Evolutionary conservation across 1,140 invertebrate genomes (phyloP).

Genomic region (Protaetia brevitarsis): DNA sequence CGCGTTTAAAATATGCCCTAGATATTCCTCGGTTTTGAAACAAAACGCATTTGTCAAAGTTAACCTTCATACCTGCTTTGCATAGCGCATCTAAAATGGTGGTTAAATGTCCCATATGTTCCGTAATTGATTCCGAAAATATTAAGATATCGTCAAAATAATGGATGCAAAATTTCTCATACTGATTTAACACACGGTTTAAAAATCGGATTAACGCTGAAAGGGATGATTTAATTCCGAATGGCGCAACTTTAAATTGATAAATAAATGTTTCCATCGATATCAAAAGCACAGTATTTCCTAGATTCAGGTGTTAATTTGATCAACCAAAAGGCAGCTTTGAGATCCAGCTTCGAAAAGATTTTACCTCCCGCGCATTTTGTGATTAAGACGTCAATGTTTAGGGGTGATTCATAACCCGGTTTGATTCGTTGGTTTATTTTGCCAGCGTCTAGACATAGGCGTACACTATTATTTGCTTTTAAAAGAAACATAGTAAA

Average conservation of each 20-base stretch:
- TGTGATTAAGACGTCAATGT: not conserved
- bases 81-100: conserved; percentile 11
- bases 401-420: not conserved
- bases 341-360: not conserved
- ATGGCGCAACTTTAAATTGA: conserved; percentile 7
- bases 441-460: not conserved
- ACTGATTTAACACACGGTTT: not conserved
- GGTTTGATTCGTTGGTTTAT: not conserved
- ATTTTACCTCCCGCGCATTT: not conserved
- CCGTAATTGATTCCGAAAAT: not conserved
- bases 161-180: conserved; percentile 3
- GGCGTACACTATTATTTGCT: not conserved
- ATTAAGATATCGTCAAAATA: conserved; percentile 21
- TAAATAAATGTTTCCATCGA: conserved; percentile 13
- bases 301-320: not conserved
- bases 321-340: conserved; percentile 3
- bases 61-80: too few species aligned
- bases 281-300: conserved; percentile 10
- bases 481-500: too few species aligned
- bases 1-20: too few species aligned
- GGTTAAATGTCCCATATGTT: conserved; percentile 13
- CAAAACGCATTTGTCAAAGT: too few species aligned
- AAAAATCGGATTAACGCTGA: not conserved
- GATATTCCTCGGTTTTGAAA: too few species aligned
- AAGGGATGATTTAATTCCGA: not conserved